Base-by-base conservation (phyloP, 2,113 vertebrate species). In the Kryptolebias marmoratus region DNA sequence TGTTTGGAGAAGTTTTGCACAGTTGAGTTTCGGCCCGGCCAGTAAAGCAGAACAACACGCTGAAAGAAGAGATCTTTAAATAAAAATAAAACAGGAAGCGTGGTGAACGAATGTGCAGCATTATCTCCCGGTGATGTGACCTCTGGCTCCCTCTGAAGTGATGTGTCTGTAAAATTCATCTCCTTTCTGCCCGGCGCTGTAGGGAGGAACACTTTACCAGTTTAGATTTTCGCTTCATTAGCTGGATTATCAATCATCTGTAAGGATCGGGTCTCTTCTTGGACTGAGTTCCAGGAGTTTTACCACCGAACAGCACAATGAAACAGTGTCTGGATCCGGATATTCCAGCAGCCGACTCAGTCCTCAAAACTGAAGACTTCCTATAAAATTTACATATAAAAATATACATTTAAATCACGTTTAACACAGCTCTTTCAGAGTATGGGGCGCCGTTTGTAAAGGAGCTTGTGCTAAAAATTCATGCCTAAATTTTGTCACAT, bases 1-100 rank as follows among this genome's bases (percentile, higher is more conserved):
- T 92, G 89, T 90, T 93, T 88, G 88, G 57, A 87, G 81, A 77
- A 81, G 66, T 85, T 90, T 87, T 86, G 73, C 59, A 75, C 70
- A 66, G 70, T 52, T 85, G 74, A 87, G 54, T 85, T 83, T 75
- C n/a, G 12, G 44, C 71, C 70, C 2, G 57, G 61, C 53, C 68
- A n/a, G 68, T 75, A 77, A 81, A 86, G 57, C 48, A 15, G 70
- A 79, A 81, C 58, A 73, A 65, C 73, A 79, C 57, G 18, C 67
- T 32, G 45, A 32, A 45, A 4, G 13, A 11, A 57, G 27, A 76
- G 67, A 61, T 7, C 63, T 54, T 67, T 27, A 45, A 30, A 61
- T 27, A n/a, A 61, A 27, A 47, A 14, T n/a, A 54, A 65, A 48
- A 9, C 0, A 42, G 57, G 9, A 72, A 56, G 39, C 55, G 54